Conservation (phyloP, 2,113 vertebrate species). For the Desmodus rotundus region DNA sequence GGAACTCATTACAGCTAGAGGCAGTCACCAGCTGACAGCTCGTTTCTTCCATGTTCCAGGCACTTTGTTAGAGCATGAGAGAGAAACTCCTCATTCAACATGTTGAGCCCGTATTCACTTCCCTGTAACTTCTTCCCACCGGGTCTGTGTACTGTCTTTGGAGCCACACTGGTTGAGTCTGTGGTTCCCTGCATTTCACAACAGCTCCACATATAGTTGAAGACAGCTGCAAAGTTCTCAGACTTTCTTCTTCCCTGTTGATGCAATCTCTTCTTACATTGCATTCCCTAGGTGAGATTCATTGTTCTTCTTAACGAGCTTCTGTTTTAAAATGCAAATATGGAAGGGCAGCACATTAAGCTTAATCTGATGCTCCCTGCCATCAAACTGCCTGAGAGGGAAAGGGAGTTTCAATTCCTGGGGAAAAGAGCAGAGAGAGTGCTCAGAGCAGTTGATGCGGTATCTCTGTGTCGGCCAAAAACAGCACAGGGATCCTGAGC, state of each 20-base stretch:
- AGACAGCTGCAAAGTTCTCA: not conserved
- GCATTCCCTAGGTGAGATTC: not conserved
- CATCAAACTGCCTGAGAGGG: not conserved
- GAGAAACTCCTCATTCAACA: not conserved
- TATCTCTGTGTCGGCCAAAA: not conserved
- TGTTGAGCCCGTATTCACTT: not conserved
- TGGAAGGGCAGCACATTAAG: not conserved
- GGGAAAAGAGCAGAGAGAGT: not conserved
- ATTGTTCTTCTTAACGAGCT: slow-evolving; percentile 2
- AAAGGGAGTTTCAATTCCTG: not conserved
- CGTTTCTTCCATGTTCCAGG: not conserved
- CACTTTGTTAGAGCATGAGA: not conserved
- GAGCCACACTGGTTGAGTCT: not conserved
- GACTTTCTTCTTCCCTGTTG: not conserved
- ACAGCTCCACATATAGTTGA: not conserved
- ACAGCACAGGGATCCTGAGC: not conserved
- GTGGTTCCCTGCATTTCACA: not conserved
- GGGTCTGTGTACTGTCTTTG: not conserved
- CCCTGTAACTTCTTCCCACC: not conserved
- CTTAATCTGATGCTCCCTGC: not conserved
- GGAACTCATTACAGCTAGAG: not conserved
- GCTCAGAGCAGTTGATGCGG: not conserved
- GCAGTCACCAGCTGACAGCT: not conserved
- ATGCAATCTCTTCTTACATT: not conserved
- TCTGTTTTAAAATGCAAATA: slow-evolving; percentile 38